Evolutionary conservation across 1,140 invertebrate species (phyloP).

Genomic region (Dendroctonus valens): DNA sequence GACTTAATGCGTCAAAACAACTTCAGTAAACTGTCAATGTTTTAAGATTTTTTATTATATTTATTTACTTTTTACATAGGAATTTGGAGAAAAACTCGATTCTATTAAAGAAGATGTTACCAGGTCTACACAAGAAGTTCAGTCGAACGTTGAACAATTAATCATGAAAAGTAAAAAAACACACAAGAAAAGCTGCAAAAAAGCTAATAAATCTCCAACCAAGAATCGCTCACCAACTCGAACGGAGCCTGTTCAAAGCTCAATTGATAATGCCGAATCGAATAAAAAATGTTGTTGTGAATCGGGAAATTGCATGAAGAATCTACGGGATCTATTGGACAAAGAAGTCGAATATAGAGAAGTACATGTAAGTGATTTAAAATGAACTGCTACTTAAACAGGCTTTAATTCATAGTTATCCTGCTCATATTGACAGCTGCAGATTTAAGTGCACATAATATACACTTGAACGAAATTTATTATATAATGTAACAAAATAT

Average conservation of each 20-base stretch:
- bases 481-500: too few relatives aligned
- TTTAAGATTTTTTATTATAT: too few relatives aligned
- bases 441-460: too few relatives aligned
- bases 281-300: constrained; percentile 35
- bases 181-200: constrained; percentile 29
- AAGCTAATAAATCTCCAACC: constrained; percentile 26
- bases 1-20: too few relatives aligned
- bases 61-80: too few relatives aligned
- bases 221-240: constrained; percentile 8
- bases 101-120: neutral
- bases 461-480: too few relatives aligned
- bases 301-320: constrained; percentile 35
- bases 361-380: constrained; percentile 33
- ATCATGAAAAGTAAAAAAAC: constrained; percentile 19
- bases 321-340: constrained; percentile 41
- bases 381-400: neutral
- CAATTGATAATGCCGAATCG: neutral
- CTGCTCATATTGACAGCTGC: too few relatives aligned
- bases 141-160: neutral
- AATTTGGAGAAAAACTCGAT: too few relatives aligned
- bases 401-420: too few relatives aligned
- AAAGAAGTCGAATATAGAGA: constrained; percentile 42
- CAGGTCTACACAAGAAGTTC: constrained; percentile 4
- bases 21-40: too few relatives aligned
- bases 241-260: neutral